Conservation (phyloP, 53 echinoderm and acorn worm genomes). For the Astropecten irregularis region DNA sequence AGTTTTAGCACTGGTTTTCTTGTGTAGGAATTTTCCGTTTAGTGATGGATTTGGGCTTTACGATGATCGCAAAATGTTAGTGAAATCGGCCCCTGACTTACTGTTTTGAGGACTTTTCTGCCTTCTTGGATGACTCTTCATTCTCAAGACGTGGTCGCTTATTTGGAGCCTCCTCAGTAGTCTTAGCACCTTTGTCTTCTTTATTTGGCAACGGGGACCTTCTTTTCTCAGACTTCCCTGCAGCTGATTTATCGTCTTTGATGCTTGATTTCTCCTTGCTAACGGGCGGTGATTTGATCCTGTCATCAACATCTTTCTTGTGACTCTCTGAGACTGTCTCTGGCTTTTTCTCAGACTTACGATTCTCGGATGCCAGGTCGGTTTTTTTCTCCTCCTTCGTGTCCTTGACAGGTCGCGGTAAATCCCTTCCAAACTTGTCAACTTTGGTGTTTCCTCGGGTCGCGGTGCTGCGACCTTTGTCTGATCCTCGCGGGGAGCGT, state of each 20-base stretch:
- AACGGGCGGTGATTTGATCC: conserved; percentile 10
- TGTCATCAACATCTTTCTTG: conserved; percentile 45
- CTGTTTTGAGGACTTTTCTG: not conserved
- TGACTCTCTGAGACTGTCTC: not conserved
- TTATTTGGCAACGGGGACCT: conserved; percentile 50
- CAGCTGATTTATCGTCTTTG: conserved; percentile 20
- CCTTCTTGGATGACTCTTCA: not conserved
- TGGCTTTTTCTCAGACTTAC: not conserved
- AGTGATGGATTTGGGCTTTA: too few relatives aligned
- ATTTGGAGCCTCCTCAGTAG: conserved; percentile 39
- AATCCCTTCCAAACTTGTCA: conserved; percentile 34
- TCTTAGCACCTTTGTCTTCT: conserved; percentile 4
- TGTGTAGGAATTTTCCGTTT: too few relatives aligned
- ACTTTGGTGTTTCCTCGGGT: not conserved
- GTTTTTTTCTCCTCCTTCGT: conserved; percentile 38
- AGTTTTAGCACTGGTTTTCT: too few relatives aligned
- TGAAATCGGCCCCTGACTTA: too few relatives aligned
- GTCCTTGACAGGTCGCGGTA: conserved; percentile 45
- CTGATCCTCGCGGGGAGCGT: conserved; percentile 62
- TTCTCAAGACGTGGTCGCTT: conserved; percentile 42
- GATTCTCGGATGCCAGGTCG: not conserved
- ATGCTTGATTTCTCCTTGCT: conserved; percentile 57
- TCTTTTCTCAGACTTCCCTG: conserved; percentile 53
- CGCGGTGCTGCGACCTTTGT: conserved; percentile 35
- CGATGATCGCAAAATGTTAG: too few relatives aligned